Conservation (phyloP, 1,140 invertebrate species). For the Platorchestia sp. region DNA sequence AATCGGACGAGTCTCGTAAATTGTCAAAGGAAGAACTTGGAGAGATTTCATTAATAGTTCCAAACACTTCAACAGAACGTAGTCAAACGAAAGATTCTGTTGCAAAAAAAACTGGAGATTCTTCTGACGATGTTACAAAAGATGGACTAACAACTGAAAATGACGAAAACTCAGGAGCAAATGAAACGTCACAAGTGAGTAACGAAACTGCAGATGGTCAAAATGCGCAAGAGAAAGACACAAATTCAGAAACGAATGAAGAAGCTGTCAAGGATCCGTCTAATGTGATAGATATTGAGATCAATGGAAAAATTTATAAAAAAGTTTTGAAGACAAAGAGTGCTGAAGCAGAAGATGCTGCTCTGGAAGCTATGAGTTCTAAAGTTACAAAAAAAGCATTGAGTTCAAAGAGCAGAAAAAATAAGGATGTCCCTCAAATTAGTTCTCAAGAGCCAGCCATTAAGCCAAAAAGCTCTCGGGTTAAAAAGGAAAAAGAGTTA, state of each 20-base stretch:
- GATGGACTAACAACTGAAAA: background rate
- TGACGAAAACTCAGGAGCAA: background rate
- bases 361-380: conserved; percentile 12
- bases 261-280: background rate
- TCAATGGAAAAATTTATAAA: background rate
- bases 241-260: background rate
- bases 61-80: background rate
- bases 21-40: background rate
- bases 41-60: background rate
- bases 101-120: background rate
- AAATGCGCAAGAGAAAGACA: background rate
- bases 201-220: background rate
- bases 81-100: background rate
- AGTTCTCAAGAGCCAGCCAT: background rate
- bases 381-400: conserved; percentile 8
- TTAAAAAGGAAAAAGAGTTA: background rate
- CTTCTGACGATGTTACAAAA: background rate
- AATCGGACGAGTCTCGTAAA: background rate
- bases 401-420: background rate
- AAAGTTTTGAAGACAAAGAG: conserved; percentile 49
- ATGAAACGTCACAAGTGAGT: background rate
- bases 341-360: conserved; percentile 41
- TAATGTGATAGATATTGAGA: conserved; percentile 29
- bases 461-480: background rate
- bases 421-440: background rate